phyloP scores from a whole-genome alignment of 64 coral and sea anemone genomes.

The Anthopleura sola region DNA sequence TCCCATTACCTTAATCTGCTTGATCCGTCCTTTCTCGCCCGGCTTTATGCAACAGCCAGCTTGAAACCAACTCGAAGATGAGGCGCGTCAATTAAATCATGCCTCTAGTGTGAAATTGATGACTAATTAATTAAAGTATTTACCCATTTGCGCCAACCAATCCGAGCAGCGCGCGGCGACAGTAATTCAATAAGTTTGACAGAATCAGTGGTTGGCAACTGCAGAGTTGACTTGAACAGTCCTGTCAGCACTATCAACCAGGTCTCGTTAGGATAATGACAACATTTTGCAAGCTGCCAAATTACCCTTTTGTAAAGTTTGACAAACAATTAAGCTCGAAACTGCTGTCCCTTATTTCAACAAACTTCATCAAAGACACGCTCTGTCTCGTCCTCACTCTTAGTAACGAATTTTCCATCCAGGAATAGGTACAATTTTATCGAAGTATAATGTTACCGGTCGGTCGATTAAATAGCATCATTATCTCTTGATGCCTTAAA shows the following conservation, averaged over 20 bases:
- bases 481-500: conserved; percentile 20
- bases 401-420: background rate
- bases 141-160: conserved; percentile 63
- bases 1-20: conserved; percentile 15
- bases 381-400: background rate
- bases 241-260: conserved; percentile 93
- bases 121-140: conserved; percentile 99
- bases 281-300: conserved; percentile 92
- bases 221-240: conserved; percentile 85
- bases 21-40: conserved; percentile 17
- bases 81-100: conserved; percentile 94
- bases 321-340: conserved; percentile 24
- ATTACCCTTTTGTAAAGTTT: conserved; percentile 63
- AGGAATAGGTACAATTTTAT: background rate
- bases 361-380: conserved; percentile 9
- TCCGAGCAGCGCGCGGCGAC: conserved; percentile 26
- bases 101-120: conserved; percentile 95
- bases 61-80: conserved; percentile 30
- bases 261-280: conserved; percentile 95
- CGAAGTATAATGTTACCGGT: background rate
- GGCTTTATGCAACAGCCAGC: conserved; percentile 24
- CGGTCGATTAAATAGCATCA: conserved; percentile 5
- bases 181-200: conserved; percentile 89
- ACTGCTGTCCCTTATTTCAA: conserved; percentile 12
- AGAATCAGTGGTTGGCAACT: conserved; percentile 76